Percentiles rank a stretch among this genome's conserved stretches.
phyloP scores from a whole-genome alignment of 2,113 vertebrate genomes.

The Myocastor coypus region DNA sequence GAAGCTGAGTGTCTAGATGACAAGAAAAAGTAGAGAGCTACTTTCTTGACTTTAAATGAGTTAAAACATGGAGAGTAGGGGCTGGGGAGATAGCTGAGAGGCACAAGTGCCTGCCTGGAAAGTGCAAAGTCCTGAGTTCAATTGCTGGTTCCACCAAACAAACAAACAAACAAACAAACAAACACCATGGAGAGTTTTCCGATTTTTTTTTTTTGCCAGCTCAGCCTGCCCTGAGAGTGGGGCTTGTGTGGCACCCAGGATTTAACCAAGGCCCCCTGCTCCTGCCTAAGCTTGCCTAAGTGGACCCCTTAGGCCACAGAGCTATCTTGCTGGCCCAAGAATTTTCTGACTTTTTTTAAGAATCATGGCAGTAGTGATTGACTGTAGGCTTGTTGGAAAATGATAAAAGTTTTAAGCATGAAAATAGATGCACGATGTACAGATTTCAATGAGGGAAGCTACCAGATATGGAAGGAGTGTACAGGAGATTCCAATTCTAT shows the following conservation, averaged over 20 bases:
- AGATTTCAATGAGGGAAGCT: neutral
- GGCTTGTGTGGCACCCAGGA: no score
- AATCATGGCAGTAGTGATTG: neutral
- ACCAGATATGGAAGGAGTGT: neutral
- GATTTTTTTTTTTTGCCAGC: neutral
- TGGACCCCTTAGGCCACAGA: no score
- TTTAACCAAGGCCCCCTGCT: no score
- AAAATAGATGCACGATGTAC: conserved; percentile 7
- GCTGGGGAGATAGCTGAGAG: no score
- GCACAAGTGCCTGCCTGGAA: no score
- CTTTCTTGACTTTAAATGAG: neutral
- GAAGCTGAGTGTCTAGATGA: neutral
- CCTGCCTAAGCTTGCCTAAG: no score
- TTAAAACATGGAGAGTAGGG: neutral
- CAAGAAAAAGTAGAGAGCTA: neutral
- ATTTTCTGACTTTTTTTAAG: neutral
- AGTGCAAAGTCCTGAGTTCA: no score
- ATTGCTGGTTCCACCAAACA: no score
- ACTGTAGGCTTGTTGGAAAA: conserved; percentile 2
- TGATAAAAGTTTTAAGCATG: neutral
- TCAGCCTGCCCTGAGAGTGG: no score
- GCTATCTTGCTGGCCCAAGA: neutral
- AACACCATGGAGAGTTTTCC: neutral
- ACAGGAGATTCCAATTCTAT: neutral
- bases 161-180: no score